These are phyloP conservation scores for Brachirus orientalis DNA, from an alignment of 2,113 vertebrate species.

Conservation along the genomic window DNA sequence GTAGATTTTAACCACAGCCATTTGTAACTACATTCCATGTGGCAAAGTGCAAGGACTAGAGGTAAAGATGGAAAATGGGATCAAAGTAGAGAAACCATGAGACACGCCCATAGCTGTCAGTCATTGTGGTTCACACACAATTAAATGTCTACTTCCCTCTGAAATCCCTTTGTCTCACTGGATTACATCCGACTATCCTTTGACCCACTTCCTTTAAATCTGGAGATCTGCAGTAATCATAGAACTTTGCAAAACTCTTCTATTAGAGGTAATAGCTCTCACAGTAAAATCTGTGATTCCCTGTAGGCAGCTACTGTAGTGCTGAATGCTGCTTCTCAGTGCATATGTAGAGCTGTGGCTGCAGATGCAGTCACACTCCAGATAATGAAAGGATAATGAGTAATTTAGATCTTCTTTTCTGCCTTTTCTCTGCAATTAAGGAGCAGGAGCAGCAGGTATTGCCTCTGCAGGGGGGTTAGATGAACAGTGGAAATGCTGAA, in stretches of 20 bases:
- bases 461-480: background rate
- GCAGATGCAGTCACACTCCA: background rate
- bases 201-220: background rate
- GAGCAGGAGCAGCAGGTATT: background rate
- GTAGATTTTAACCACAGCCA: too few species aligned
- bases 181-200: background rate
- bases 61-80: too few species aligned
- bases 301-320: background rate
- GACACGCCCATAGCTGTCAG: too few species aligned
- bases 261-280: background rate
- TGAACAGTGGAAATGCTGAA: background rate
- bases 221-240: background rate
- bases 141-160: too few species aligned
- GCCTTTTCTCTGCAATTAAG: too few species aligned
- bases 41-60: too few species aligned
- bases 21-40: too few species aligned
- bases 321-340: background rate
- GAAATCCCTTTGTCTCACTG: too few species aligned
- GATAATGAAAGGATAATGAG: background rate
- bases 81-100: too few species aligned
- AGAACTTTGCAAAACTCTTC: background rate
- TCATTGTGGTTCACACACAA: too few species aligned
- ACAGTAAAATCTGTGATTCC: background rate
- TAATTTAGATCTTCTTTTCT: too few species aligned
- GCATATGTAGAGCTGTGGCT: background rate